Evolutionary conservation across 2,888 invertebrate species (phyloP), one percentile per base, ranked within the genome.

Genomic region (Leptopterna dolabrata): DNA sequence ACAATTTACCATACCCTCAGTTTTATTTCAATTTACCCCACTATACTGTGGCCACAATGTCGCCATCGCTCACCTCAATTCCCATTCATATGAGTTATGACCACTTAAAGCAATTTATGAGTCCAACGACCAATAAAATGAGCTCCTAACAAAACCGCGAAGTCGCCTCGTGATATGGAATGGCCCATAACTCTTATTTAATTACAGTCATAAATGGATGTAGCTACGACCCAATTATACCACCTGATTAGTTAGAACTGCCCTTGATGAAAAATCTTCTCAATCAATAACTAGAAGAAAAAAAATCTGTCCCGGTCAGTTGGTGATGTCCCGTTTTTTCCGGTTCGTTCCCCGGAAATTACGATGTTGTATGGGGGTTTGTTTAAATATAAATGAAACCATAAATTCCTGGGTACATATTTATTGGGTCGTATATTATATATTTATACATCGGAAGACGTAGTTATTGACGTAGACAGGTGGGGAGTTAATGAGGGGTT

Each of bases 401-500:
- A 63, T 63, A 63, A 63, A 63, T 63, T 27, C 63, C 19, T 2
- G 24, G 19, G 63, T 63, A 63, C 27, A 45, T 45, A 78, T 81
- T 81, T 55, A 81, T 81, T 55, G 81, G 81, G 47, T 51, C 47
- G 29, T 81, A 81, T 45, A 81, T 81, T 81, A 81, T 51, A 29
- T 81, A 81, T 81, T 81, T 81, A 81, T 80, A 80, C 19, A 36
- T 55, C 81, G 73, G 81, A 16, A 16, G 19, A 81, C 3, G 81
- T 29, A 11, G 81, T 29, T 30, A 85, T 85, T 85, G 85, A 85
- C 85, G 30, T 71, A 85, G 85, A 73, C 85, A 85, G 85, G 85
- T 85, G 85, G 85, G 85, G 73, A 85, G 85, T 47, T 85, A 85
- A 85, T 85, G 85, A 85, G 85, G 19, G 45, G 45, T 73, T 2